These are phyloP conservation scores for Synodontis membranacea DNA, from an alignment of 2,113 vertebrate genomes.

Conservation along the genomic window DNA sequence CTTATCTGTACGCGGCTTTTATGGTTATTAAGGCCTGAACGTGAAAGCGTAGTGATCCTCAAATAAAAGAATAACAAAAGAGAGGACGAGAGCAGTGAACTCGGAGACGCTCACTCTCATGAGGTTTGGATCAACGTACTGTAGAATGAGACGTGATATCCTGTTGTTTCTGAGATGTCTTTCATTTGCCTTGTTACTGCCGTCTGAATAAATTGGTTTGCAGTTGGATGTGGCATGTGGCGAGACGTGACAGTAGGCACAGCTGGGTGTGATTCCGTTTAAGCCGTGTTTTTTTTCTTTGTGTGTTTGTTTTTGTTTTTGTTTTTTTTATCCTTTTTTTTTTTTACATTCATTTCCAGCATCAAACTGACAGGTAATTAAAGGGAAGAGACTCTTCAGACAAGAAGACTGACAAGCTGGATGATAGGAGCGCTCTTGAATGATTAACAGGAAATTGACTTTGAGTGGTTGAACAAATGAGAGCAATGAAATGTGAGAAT, in stretches of 20 bases:
- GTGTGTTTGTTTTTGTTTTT: neutral
- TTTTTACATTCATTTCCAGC: neutral
- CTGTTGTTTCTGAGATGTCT: neutral
- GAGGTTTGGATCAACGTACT: neutral
- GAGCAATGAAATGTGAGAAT: neutral
- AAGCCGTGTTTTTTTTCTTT: neutral
- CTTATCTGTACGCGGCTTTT: neutral
- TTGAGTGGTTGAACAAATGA: slow-evolving; percentile 17
- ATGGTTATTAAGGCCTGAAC: neutral
- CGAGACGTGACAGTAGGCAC: neutral
- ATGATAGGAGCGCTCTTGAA: neutral
- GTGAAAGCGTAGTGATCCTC: neutral
- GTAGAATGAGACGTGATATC: neutral
- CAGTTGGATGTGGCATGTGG: neutral
- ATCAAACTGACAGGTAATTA: slow-evolving; percentile 5
- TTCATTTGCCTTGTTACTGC: neutral
- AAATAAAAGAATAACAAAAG: neutral
- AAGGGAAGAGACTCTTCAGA: slow-evolving; percentile 9
- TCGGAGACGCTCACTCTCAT: neutral
- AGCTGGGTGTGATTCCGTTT: neutral
- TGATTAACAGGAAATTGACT: slow-evolving; percentile 17
- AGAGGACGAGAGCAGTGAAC: neutral
- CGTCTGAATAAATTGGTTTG: neutral
- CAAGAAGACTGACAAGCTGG: slow-evolving; percentile 5
- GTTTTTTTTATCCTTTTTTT: too few species aligned